Evolutionary conservation across 2,888 invertebrate species (phyloP).

Genomic region (Eupithecia pulchellata): DNA sequence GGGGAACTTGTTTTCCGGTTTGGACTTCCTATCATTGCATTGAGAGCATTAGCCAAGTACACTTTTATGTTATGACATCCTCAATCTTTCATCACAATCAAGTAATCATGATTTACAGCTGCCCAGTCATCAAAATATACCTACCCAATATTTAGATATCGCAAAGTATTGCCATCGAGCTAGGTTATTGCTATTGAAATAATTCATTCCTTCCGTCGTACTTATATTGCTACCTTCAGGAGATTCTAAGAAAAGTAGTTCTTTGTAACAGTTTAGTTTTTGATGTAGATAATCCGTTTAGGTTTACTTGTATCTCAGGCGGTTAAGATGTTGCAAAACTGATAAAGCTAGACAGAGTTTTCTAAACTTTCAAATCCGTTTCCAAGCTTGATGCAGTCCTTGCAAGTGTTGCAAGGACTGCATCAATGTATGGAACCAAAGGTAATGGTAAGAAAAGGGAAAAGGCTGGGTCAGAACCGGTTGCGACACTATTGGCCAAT

Average conservation of each 20-base stretch:
- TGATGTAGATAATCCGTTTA: neutral
- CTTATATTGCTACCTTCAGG: neutral
- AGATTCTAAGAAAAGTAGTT: neutral
- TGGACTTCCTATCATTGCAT: neutral
- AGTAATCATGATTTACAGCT: neutral
- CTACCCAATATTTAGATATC: neutral
- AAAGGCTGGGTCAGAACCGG: slow-evolving; percentile 44
- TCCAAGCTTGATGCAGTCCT: neutral
- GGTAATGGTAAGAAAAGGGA: slow-evolving; percentile 37
- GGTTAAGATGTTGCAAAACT: neutral
- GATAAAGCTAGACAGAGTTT: neutral
- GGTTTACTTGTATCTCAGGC: neutral
- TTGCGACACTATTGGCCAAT: slow-evolving; percentile 46
- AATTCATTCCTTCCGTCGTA: no score
- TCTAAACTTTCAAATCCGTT: neutral
- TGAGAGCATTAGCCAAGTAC: neutral
- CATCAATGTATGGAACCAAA: slow-evolving; percentile 16
- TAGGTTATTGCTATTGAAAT: no score
- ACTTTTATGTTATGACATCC: neutral
- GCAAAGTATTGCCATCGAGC: neutral
- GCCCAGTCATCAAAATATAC: no score
- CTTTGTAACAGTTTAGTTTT: neutral
- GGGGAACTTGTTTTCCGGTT: neutral
- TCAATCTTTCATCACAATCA: neutral
- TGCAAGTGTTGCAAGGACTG: slow-evolving; percentile 17